Conservation (phyloP, 64 coral and sea anemone species). For the Porites australiensis region DNA sequence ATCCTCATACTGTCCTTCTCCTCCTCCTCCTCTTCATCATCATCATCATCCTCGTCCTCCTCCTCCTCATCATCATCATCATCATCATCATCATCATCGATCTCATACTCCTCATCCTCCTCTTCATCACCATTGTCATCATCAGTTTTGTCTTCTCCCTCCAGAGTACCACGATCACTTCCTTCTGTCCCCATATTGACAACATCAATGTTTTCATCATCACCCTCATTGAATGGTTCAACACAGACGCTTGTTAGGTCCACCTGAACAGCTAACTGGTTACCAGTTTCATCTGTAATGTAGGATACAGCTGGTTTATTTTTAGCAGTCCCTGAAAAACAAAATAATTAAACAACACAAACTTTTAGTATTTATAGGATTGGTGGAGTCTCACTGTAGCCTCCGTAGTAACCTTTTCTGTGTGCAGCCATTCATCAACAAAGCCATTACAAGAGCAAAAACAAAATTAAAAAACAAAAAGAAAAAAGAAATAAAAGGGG, state of each 20-base stretch:
- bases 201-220: neutral
- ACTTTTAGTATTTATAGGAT: no score
- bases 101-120: neutral
- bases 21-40: neutral
- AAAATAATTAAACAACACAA: no score
- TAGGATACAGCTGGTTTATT: constrained; percentile 6
- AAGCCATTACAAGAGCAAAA: no score
- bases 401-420: no score
- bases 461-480: no score
- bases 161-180: no score
- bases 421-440: no score
- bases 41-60: neutral
- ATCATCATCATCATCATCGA: neutral
- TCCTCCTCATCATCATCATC: neutral
- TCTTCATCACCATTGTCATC: neutral
- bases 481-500: no score
- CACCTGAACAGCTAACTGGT: constrained; percentile 13
- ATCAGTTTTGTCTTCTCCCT: neutral
- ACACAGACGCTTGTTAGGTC: constrained; percentile 30
- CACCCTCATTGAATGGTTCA: neutral
- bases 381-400: no score
- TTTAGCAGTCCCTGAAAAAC: neutral
- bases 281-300: constrained; percentile 37
- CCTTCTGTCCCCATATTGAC: no score
- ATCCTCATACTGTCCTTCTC: neutral